Evolutionary conservation across 2,113 vertebrate genomes (phyloP).

Genomic region (Formicarius rufipectus): DNA sequence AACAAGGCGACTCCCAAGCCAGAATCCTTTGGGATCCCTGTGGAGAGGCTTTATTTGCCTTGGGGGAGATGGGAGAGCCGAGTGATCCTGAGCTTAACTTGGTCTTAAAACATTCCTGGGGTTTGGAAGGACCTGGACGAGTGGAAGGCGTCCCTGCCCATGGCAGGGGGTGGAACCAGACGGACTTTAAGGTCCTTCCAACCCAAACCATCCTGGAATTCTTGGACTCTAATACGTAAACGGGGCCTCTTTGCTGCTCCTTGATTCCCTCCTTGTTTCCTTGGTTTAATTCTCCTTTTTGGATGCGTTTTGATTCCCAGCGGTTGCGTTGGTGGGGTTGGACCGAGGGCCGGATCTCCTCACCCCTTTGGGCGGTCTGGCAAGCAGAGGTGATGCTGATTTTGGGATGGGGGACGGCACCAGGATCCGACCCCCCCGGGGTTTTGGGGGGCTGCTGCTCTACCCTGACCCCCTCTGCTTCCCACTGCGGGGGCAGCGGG

Average conservation of each 20-base stretch:
- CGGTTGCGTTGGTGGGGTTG: neutral
- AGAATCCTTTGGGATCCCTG: neutral
- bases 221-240: neutral
- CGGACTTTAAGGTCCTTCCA: neutral
- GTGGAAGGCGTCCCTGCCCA: neutral
- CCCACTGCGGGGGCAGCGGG: no score
- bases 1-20: neutral
- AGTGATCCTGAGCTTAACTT: rapidly evolving
- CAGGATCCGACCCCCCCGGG: rapidly evolving
- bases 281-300: neutral
- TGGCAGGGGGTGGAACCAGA: neutral
- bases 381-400: rapidly evolving
- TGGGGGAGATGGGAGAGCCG: rapidly evolving
- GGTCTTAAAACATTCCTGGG: neutral
- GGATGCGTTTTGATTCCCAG: rapidly evolving
- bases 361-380: rapidly evolving
- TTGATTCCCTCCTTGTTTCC: neutral
- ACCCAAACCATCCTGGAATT: neutral
- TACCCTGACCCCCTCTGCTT: no score
- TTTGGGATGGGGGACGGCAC: neutral
- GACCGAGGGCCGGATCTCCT: neutral
- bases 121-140: rapidly evolving
- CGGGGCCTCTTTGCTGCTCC: neutral
- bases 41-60: neutral
- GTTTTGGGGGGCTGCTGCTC: neutral